Evolutionary conservation across 2,888 invertebrate species (phyloP).

Genomic region (Mongoloraphidia duomilia): DNA sequence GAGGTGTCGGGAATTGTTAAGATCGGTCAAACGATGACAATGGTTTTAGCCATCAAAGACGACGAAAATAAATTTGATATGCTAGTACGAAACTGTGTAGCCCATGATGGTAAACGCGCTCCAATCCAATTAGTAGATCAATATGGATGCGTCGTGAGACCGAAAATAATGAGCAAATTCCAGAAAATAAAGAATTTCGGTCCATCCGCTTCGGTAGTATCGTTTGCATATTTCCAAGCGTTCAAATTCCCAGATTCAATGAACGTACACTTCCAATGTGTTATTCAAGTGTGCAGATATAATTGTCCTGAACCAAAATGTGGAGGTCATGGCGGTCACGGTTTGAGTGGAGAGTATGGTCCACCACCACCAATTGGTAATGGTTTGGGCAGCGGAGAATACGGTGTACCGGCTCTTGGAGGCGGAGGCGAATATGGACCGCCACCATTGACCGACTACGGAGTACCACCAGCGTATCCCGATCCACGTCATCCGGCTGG

Average conservation of each 20-base stretch:
- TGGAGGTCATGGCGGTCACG: slow-evolving; percentile 43
- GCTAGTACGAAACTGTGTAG: slow-evolving; percentile 87
- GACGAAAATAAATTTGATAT: slow-evolving; percentile 94
- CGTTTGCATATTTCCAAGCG: slow-evolving; percentile 92
- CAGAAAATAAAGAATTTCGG: slow-evolving; percentile 94
- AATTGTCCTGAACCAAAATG: slow-evolving; percentile 90
- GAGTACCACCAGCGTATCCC: slow-evolving; percentile 66
- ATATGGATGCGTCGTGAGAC: slow-evolving; percentile 83
- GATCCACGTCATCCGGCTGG: slow-evolving; percentile 81
- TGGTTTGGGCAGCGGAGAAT: slow-evolving; percentile 46
- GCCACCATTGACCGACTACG: slow-evolving; percentile 51
- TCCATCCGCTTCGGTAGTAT: slow-evolving; percentile 84
- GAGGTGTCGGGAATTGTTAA: slow-evolving; percentile 92
- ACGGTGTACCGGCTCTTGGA: slow-evolving; percentile 35
- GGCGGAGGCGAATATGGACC: slow-evolving; percentile 50
- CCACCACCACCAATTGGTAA: slow-evolving; percentile 48
- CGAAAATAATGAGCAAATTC: slow-evolving; percentile 91
- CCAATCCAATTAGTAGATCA: slow-evolving; percentile 89
- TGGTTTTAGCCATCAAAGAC: slow-evolving; percentile 90
- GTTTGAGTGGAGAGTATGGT: slow-evolving; percentile 47
- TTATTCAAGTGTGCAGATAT: slow-evolving; percentile 86
- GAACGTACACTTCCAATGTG: slow-evolving; percentile 95
- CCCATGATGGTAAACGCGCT: slow-evolving; percentile 85
- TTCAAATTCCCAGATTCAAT: slow-evolving; percentile 95
- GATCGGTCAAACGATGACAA: slow-evolving; percentile 93